Percentiles rank a stretch among this genome's conserved stretches.
Evolutionary conservation across 1,140 invertebrate genomes (phyloP).

Genomic region (Eriosoma lanigerum): DNA sequence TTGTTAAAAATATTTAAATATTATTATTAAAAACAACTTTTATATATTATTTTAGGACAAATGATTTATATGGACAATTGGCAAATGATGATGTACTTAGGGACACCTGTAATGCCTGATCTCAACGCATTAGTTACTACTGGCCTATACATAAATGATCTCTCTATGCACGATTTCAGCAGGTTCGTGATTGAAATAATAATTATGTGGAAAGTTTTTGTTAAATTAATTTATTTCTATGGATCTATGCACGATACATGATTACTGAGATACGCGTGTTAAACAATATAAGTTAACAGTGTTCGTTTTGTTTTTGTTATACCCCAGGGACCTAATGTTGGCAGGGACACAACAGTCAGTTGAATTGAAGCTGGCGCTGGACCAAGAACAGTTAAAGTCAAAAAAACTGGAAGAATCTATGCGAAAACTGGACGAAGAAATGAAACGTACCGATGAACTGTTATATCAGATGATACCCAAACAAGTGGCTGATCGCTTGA

Average conservation of each 20-base stretch:
- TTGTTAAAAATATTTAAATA: background rate
- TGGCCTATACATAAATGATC: slow-evolving; percentile 94
- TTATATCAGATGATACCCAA: slow-evolving; percentile 99
- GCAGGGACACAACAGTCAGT: slow-evolving; percentile 97
- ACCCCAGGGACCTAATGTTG: slow-evolving; percentile 83
- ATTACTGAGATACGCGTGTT: slow-evolving; percentile 2
- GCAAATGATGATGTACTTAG: slow-evolving; percentile 95
- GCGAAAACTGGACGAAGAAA: slow-evolving; percentile 92
- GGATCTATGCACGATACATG: background rate
- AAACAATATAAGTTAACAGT: background rate
- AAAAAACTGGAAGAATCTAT: slow-evolving; percentile 96
- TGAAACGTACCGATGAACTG: slow-evolving; percentile 91
- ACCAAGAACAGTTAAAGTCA: slow-evolving; percentile 95
- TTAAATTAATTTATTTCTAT: too few species aligned
- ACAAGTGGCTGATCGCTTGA: slow-evolving; percentile 87
- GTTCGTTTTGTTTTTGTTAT: slow-evolving; percentile 14
- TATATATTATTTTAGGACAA: slow-evolving; percentile 72
- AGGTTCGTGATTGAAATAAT: slow-evolving; percentile 62
- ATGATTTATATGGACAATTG: slow-evolving; percentile 99
- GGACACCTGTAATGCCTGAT: slow-evolving; percentile 93
- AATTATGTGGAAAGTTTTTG: background rate
- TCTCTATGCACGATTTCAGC: slow-evolving; percentile 97
- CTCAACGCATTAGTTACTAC: slow-evolving; percentile 83
- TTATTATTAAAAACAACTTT: background rate
- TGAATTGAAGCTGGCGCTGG: slow-evolving; percentile 89